phyloP scores from a whole-genome alignment of 2,888 invertebrate genomes.

The Endotricha flammealis region DNA sequence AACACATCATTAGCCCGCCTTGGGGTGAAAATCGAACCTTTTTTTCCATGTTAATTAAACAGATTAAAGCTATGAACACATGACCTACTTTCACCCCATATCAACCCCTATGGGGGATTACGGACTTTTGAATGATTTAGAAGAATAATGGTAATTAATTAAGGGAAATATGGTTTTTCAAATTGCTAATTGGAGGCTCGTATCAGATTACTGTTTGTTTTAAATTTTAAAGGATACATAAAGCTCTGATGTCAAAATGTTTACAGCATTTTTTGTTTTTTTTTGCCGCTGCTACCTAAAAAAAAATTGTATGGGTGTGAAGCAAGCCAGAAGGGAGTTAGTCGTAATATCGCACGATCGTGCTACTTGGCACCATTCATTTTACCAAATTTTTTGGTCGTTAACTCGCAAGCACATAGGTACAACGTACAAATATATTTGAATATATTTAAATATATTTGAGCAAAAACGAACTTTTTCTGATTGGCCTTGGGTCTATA shows the following conservation, averaged over 20 bases:
- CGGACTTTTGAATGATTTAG: conserved; percentile 51
- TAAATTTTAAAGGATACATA: background rate
- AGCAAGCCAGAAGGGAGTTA: no score
- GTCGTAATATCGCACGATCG: no score
- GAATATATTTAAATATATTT: no score
- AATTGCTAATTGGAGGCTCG: conserved; percentile 45
- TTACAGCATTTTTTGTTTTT: no score
- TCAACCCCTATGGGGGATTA: conserved; percentile 29
- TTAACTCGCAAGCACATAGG: no score
- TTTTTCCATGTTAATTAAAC: conserved; percentile 71
- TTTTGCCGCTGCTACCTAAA: no score
- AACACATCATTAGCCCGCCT: conserved; percentile 65
- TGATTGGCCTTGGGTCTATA: no score
- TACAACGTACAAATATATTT: no score
- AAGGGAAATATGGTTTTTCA: conserved; percentile 51
- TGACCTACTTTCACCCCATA: conserved; percentile 69
- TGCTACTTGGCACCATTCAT: no score
- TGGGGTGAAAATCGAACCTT: conserved; percentile 64
- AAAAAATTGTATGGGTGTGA: no score
- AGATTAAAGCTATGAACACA: conserved; percentile 61
- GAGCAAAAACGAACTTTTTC: no score
- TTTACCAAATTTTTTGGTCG: no score
- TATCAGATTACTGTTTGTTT: conserved; percentile 10
- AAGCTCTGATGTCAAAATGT: background rate
- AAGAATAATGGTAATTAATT: conserved; percentile 69